Base-by-base conservation (phyloP, 2,888 invertebrate genomes). In the Graphium colonna region DNA sequence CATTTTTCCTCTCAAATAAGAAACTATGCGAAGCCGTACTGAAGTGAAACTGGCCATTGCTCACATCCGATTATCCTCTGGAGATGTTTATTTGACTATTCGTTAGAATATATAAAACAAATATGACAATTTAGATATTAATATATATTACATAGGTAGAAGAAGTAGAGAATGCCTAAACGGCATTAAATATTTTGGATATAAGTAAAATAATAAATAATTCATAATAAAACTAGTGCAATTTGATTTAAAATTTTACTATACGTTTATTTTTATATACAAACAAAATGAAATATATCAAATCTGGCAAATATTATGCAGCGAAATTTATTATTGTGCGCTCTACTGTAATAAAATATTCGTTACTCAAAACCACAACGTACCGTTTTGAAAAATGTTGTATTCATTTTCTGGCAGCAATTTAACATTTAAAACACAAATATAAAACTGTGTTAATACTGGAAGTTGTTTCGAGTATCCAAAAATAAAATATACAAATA, bases 1-100 rank as follows among this genome's bases (percentile, higher is more conserved):
- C 54, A 52, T 54, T 59, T 59, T 52, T 44, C 26, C 31, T 42
- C 40, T 15, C 2, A 43, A 16, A 45, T 16, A 0, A 33, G 33
- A 15, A 9, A 9, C 10, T 7, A 31, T 10, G 26, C 7, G 26
- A 31, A 31, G 31, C 9, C 9, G 8, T 9, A 9, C 10, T 31
- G 8, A 9, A 31, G 1, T 31, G 7, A 26, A 26, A 5, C 26
- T 26, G 26, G 7, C 7, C 26, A 26, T 26, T 26, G 26, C 7
- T 26, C 7, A 5, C 26, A 26, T 5, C 26, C n/a, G n/a, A n/a
- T n/a, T n/a, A n/a, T n/a, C n/a, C n/a, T n/a, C n/a, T n/a, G n/a
- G n/a, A n/a, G n/a, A n/a, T n/a, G n/a, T n/a, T n/a, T n/a, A n/a
- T n/a, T n/a, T n/a, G n/a, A n/a, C n/a, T n/a, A n/a, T n/a, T n/a